Conservation (phyloP, 2,113 vertebrate genomes). For the Pristiophorus japonicus region DNA sequence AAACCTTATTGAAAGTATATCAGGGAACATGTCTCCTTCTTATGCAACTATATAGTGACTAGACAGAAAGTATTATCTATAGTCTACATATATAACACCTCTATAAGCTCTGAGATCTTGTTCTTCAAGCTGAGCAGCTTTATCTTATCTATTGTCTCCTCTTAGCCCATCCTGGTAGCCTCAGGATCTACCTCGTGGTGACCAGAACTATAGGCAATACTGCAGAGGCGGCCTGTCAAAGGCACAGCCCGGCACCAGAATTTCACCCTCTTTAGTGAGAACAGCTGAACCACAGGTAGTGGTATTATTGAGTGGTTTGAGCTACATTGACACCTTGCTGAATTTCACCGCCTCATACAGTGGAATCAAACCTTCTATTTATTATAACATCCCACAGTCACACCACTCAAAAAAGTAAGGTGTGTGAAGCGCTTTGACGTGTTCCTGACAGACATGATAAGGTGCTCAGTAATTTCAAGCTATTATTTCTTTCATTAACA, state of each 20-base stretch:
- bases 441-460: neutral
- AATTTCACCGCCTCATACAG: neutral
- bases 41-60: too few species aligned
- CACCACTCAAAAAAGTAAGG: neutral
- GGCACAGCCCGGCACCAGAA: neutral
- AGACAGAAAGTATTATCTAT: too few species aligned
- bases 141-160: too few species aligned
- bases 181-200: too few species aligned
- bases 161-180: too few species aligned
- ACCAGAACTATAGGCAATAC: neutral
- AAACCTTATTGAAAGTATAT: too few species aligned
- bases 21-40: too few species aligned
- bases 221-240: neutral
- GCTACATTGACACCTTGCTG: neutral
- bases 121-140: too few species aligned
- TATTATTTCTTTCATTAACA: neutral
- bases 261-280: neutral
- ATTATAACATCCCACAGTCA: neutral
- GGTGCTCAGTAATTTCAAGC: neutral
- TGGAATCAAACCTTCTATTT: neutral
- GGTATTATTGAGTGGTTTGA: neutral
- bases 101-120: too few species aligned
- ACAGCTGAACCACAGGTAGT: too few species aligned
- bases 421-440: neutral
- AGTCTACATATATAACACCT: too few species aligned